Base-by-base conservation (phyloP, 1,140 invertebrate species). In the Orchesella cincta region DNA sequence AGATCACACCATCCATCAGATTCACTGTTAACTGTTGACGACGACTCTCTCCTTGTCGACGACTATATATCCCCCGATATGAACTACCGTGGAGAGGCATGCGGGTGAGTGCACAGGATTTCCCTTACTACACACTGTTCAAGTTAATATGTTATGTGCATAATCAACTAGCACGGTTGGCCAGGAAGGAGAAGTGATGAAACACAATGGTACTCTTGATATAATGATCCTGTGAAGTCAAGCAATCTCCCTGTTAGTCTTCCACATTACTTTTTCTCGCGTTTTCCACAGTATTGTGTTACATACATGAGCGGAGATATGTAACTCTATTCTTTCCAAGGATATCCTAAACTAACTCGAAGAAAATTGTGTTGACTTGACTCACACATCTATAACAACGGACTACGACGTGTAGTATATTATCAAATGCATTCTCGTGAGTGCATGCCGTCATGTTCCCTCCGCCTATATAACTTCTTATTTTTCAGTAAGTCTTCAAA, bases 1-100 rank as follows among this genome's bases (percentile, higher is more conserved):
- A 72, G 77, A 54, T 5, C 51, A 46, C 75, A 79, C 28, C 72
- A 79, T 54, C 79, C 76, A 20, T 77, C 77, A 34, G 80, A 79
- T 74, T 81, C 80, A 20, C 78, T 81, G 31, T 74, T 81, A 29
- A 81, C 80, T 16, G 78, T 81, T 34, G 80, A 81, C 74, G 80
- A 81, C 80, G 80, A 81, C 77, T 75, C 67, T 2, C 71, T 77
- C 76, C 78, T 79, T 26, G 78, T 81, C 51, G 80, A 81, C 76
- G 80, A 81, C 46, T 81, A 79, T 62, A 81, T 81, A 52, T 78
- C 80, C 70, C 78, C 80, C 26, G 78, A 81, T 36, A 81, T 81
- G 80, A 81, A 81, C 76, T 81, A 81, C 71, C 76, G 78, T 51
- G 36, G 57, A 71, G 78, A 79, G 26, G 64, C 75, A 29, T 80